Conservation (phyloP, 35 echinoderm and acorn worm species). For the Ophioderma brevispina region DNA sequence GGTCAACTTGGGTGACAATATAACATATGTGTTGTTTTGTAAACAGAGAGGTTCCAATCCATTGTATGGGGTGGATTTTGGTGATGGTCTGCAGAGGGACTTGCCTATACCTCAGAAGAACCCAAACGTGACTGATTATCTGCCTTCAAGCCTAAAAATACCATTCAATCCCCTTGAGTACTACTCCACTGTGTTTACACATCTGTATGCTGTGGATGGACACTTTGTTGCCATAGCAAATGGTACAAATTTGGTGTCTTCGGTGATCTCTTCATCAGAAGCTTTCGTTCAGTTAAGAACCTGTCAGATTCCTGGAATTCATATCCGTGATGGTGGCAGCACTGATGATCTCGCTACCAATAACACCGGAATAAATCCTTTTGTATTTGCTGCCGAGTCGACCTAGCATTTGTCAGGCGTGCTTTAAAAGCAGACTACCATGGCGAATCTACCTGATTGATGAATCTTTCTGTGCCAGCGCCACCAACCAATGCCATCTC, state of each 20-base stretch:
- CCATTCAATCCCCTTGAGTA: conserved; percentile 64
- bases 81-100: conserved; percentile 43
- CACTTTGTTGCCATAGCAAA: conserved; percentile 39
- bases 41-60: conserved; percentile 54
- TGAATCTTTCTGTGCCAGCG: conserved; percentile 59
- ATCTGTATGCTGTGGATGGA: conserved; percentile 50
- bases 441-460: conserved; percentile 74
- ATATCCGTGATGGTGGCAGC: conserved; percentile 60
- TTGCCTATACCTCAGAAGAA: conserved; percentile 25
- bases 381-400: conserved; percentile 45
- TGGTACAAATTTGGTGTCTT: conserved; percentile 51
- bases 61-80: conserved; percentile 43
- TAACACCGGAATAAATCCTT: conserved; percentile 24
- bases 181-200: conserved; percentile 40
- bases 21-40: conserved; percentile 73
- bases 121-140: not conserved
- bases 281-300: conserved; percentile 44
- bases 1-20: conserved; percentile 15
- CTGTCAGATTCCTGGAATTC: conserved; percentile 62
- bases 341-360: conserved; percentile 25
- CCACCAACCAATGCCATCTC: conserved; percentile 52
- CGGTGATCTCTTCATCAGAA: conserved; percentile 19
- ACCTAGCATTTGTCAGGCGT: conserved; percentile 30
- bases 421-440: conserved; percentile 30
- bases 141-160: conserved; percentile 52